phyloP scores from a whole-genome alignment of 2,888 invertebrate species.

The Drosophila recens region DNA sequence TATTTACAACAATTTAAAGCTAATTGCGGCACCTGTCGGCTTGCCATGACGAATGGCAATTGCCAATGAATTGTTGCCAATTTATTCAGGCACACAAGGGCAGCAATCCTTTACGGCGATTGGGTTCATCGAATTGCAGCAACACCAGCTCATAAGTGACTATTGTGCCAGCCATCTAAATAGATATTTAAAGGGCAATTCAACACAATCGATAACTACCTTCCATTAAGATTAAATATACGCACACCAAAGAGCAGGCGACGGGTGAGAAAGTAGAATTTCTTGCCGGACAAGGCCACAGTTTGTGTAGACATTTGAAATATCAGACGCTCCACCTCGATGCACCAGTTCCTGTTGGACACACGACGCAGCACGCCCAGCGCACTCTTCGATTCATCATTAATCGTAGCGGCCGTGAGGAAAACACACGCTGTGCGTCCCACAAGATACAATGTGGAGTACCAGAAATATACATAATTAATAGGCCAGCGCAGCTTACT shows the following conservation, averaged over 20 bases:
- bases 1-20: conserved; percentile 46
- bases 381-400: conserved; percentile 87
- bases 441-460: conserved; percentile 86
- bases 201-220: not conserved
- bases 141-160: conserved; percentile 89
- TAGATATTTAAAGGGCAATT: not conserved
- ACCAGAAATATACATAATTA: conserved; percentile 87
- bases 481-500: conserved; percentile 85
- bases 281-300: conserved; percentile 87
- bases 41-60: conserved; percentile 61
- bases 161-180: conserved; percentile 88
- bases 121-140: conserved; percentile 87
- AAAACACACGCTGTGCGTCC: conserved; percentile 86
- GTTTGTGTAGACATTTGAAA: conserved; percentile 87
- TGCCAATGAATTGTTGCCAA: conserved; percentile 24
- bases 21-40: conserved; percentile 67
- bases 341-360: conserved; percentile 81
- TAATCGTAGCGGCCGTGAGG: conserved; percentile 86
- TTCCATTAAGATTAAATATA: not conserved
- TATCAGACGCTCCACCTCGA: conserved; percentile 86
- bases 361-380: conserved; percentile 85
- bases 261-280: conserved; percentile 87
- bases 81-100: conserved; percentile 76
- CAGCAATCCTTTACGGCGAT: conserved; percentile 77
- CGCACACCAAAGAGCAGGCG: conserved; percentile 87